phyloP scores from a whole-genome alignment of 2,797 vertebrate genomes.

The Dryobates pubescens region DNA sequence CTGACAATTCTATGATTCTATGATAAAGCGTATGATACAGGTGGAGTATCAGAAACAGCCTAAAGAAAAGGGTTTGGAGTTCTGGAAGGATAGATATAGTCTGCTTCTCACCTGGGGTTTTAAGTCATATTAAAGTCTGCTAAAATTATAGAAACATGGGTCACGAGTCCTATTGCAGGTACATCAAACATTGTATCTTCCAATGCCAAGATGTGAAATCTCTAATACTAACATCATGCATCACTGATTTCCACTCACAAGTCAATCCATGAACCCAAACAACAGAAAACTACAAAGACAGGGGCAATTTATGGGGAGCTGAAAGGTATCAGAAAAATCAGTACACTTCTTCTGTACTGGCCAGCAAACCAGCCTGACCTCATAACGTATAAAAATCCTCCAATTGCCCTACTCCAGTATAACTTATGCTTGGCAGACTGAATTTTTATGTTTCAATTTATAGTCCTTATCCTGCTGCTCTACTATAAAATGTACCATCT shows the following conservation, averaged over 20 bases:
- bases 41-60: not conserved
- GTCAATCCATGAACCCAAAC: not conserved
- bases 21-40: not conserved
- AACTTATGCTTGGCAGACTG: not conserved
- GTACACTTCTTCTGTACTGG: not conserved
- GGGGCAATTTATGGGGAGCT: not conserved
- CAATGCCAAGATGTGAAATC: not conserved
- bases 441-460: conserved; percentile 12
- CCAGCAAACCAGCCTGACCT: not conserved
- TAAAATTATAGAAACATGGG: not conserved
- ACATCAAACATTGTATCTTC: not conserved
- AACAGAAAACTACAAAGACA: not conserved
- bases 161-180: not conserved
- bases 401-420: not conserved
- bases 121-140: not conserved
- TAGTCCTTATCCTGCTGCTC: not conserved
- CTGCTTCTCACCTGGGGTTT: not conserved
- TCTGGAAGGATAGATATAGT: not conserved
- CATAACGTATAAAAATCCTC: not conserved
- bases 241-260: not conserved
- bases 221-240: not conserved
- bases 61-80: not conserved
- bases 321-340: conserved; percentile 15
- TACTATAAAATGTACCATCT: not conserved
- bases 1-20: too few relatives aligned